Conservation (phyloP, 1,140 invertebrate species). For the Sminthurinus signatus region DNA sequence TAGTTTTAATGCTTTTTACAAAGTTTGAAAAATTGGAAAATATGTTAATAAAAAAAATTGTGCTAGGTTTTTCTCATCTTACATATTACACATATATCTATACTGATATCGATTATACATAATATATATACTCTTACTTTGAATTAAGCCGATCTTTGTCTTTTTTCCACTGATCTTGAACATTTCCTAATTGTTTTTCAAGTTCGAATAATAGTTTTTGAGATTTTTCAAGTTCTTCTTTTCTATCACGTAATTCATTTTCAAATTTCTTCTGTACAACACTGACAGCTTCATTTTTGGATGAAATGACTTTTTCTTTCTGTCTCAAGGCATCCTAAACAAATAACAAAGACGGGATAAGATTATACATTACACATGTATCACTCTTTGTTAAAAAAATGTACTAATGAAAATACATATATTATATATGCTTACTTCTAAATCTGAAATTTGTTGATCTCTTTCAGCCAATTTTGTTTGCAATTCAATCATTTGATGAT, state of each 20-base stretch:
- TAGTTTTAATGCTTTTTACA: too few species aligned
- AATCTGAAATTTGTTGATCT: constrained; percentile 18
- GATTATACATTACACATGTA: too few species aligned
- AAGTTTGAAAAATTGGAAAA: too few species aligned
- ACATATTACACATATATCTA: too few species aligned
- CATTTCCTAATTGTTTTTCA: constrained; percentile 1
- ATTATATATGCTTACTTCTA: constrained; percentile 12
- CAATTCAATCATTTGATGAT: constrained; percentile 25
- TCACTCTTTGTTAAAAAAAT: too few species aligned
- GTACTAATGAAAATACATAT: too few species aligned
- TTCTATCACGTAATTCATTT: constrained; percentile 18
- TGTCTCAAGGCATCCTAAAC: constrained; percentile 23
- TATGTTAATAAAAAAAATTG: too few species aligned
- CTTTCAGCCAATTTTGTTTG: constrained; percentile 23
- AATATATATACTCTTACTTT: neutral
- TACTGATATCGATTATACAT: too few species aligned
- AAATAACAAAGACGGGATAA: neutral
- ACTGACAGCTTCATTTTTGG: constrained; percentile 30
- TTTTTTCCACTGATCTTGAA: constrained; percentile 24
- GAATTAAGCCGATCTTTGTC: constrained; percentile 21
- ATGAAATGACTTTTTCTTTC: constrained; percentile 26
- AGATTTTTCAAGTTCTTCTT: constrained; percentile 27
- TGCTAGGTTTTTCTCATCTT: too few species aligned
- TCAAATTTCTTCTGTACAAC: constrained; percentile 27
- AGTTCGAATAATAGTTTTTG: constrained; percentile 26